phyloP scores from a whole-genome alignment of 2,113 vertebrate genomes.

The Pedionomus torquatus region DNA sequence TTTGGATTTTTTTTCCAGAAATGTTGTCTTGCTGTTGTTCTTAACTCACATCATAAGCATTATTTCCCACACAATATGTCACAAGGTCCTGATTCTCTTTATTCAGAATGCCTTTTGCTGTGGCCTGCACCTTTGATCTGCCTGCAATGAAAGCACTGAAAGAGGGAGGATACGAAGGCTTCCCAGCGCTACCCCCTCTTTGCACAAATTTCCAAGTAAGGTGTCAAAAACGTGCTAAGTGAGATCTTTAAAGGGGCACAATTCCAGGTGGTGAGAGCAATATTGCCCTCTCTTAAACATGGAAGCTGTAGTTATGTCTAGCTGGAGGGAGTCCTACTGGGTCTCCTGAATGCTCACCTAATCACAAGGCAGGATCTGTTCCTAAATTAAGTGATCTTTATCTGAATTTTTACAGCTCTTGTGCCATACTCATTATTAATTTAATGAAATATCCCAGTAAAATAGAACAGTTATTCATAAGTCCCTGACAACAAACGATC shows the following conservation, averaged over 20 bases:
- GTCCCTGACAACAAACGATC: slow-evolving; percentile 55
- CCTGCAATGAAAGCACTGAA: background rate
- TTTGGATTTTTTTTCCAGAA: background rate
- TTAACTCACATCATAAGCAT: background rate
- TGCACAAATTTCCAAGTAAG: background rate
- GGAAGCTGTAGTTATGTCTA: background rate
- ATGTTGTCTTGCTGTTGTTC: background rate
- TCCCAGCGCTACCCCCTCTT: background rate
- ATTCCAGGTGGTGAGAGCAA: rapidly evolving
- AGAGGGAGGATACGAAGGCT: background rate
- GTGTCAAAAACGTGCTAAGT: background rate
- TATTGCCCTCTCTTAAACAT: background rate
- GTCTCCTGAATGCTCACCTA: background rate
- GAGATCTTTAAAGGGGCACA: background rate
- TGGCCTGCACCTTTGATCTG: background rate
- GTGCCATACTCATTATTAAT: background rate
- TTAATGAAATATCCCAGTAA: slow-evolving; percentile 5
- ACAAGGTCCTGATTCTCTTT: background rate
- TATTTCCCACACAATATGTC: background rate
- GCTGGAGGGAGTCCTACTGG: background rate
- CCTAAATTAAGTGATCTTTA: background rate
- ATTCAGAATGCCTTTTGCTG: background rate
- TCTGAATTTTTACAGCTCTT: background rate
- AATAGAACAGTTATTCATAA: slow-evolving; percentile 56
- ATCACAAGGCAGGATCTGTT: background rate